Evolutionary conservation across 2,113 vertebrate genomes (phyloP).

Genomic region (Rhynchomys soricoides): DNA sequence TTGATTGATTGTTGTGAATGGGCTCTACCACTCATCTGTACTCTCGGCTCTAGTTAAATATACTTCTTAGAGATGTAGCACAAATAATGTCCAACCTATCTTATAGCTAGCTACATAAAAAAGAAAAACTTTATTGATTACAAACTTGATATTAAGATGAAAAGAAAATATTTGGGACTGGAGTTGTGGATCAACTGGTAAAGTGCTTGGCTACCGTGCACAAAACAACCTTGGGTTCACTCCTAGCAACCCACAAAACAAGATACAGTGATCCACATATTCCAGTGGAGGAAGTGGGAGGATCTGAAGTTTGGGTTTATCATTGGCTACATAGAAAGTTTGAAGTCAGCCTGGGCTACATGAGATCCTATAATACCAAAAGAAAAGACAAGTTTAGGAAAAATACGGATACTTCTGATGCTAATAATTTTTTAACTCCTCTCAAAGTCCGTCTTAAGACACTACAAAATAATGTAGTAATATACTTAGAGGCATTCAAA

Average conservation of each 20-base stretch:
- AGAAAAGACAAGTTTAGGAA: background rate
- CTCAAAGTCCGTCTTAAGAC: background rate
- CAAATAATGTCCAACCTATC: background rate
- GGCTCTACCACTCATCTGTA: background rate
- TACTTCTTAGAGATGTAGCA: background rate
- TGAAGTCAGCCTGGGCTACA: background rate
- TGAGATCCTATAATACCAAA: background rate
- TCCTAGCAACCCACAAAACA: background rate
- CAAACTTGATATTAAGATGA: background rate
- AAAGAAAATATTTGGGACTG: background rate
- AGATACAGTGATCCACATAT: no score
- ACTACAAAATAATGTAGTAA: background rate
- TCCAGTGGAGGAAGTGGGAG: background rate
- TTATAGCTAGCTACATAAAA: background rate
- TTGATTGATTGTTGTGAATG: background rate
- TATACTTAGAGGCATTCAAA: background rate
- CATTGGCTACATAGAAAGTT: background rate
- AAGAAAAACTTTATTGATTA: background rate
- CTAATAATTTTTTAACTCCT: background rate
- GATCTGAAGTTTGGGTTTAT: background rate
- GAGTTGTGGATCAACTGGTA: background rate
- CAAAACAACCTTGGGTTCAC: background rate
- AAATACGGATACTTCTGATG: background rate
- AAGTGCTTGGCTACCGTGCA: background rate
- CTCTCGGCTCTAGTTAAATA: background rate